Conservation (phyloP, 2,797 vertebrate species). For the Diplodus sargus region DNA sequence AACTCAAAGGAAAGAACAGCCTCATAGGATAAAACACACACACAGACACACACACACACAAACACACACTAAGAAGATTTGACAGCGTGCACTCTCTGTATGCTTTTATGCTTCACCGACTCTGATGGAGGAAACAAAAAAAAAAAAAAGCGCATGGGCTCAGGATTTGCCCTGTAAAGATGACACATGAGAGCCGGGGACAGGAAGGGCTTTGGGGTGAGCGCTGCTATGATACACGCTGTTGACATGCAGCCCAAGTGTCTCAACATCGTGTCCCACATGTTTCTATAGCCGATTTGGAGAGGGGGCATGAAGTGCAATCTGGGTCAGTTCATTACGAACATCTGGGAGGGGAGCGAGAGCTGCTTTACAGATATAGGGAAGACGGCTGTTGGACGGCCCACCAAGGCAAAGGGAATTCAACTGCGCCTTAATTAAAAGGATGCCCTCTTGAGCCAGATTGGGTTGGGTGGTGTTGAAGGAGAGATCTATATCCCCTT, state of each 20-base stretch:
- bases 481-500: conserved; percentile 56
- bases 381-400: conserved; percentile 54
- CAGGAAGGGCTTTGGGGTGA: conserved; percentile 70
- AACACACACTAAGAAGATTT: conserved; percentile 76
- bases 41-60: conserved; percentile 33
- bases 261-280: conserved; percentile 76
- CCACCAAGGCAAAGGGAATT: conserved; percentile 65
- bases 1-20: conserved; percentile 70
- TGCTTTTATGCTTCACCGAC: conserved; percentile 75
- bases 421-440: conserved; percentile 80
- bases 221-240: conserved; percentile 74
- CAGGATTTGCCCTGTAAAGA: conserved; percentile 77
- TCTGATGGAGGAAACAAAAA: conserved; percentile 48
- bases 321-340: conserved; percentile 82
- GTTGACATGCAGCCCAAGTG: conserved; percentile 79
- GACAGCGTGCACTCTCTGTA: conserved; percentile 71
- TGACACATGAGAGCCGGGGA: conserved; percentile 71
- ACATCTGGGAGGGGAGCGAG: conserved; percentile 67
- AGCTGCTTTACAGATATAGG: conserved; percentile 63
- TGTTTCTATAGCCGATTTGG: conserved; percentile 74
- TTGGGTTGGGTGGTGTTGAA: conserved; percentile 53
- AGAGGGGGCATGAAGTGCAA: conserved; percentile 74
- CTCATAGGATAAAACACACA: conserved; percentile 57
- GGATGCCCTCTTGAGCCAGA: conserved; percentile 67
- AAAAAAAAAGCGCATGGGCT: conserved; percentile 31